A percentile compares a stretch with the other conserved stretches of the same genome.
Conservation (phyloP, 1,140 invertebrate species). For the Lasioglossum albipes region DNA sequence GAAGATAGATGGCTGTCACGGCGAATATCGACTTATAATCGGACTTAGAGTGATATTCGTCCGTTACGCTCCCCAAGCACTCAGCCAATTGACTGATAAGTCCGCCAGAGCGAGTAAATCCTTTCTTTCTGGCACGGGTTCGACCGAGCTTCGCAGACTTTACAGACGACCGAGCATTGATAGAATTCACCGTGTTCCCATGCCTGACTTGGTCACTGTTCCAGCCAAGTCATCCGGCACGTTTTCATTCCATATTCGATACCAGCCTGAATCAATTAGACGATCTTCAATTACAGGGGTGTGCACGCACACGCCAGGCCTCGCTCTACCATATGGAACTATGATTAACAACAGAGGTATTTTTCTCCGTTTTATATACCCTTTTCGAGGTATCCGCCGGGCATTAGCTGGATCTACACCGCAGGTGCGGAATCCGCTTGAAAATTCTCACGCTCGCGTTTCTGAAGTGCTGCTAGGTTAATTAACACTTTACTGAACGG, state of each 20-base stretch:
- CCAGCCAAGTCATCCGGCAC: conserved; percentile 49
- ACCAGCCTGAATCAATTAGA: conserved; percentile 57
- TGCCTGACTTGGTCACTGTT: conserved; percentile 34
- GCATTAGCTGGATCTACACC: no score
- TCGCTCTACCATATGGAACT: conserved; percentile 22
- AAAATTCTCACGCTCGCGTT: neutral
- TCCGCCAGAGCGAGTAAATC: conserved; percentile 19
- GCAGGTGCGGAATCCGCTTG: no score
- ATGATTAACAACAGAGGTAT: conserved; percentile 37
- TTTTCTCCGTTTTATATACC: conserved; percentile 21
- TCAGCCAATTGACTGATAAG: conserved; percentile 6
- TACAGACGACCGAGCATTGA: conserved; percentile 24
- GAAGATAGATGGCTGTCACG: no score
- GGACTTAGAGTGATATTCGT: no score
- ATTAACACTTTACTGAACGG: no score
- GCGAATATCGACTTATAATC: no score
- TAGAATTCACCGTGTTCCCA: conserved; percentile 40
- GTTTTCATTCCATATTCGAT: conserved; percentile 48
- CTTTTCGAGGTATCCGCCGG: conserved; percentile 29
- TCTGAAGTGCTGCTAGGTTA: no score
- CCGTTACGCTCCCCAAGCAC: neutral
- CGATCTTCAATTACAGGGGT: conserved; percentile 52
- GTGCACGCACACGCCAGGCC: neutral
- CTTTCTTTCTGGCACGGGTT: conserved; percentile 28
- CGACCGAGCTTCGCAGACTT: neutral